These are phyloP conservation scores for Carapus acus DNA, from an alignment of 2,797 vertebrate species.

Conservation along the genomic window DNA sequence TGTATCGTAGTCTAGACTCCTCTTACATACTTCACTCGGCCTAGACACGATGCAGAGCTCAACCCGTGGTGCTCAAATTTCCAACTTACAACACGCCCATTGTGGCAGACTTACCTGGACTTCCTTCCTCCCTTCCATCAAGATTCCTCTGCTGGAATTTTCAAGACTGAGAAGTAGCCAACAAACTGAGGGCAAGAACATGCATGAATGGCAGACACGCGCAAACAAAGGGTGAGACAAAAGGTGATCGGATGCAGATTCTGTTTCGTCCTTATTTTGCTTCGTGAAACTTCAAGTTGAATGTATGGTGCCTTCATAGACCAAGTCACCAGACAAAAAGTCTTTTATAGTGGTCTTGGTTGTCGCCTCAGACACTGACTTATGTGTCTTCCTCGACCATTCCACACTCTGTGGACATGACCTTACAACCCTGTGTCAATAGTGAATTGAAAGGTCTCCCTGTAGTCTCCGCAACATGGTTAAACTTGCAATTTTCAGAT, in stretches of 20 bases:
- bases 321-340: slow-evolving; percentile 58
- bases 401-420: slow-evolving; percentile 67
- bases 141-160: slow-evolving; percentile 20
- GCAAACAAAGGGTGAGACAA: slow-evolving; percentile 23
- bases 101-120: slow-evolving; percentile 14
- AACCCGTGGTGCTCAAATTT: slow-evolving; percentile 24
- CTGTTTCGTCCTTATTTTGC: slow-evolving; percentile 5
- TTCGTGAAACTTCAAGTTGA: slow-evolving; percentile 26
- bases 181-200: slow-evolving; percentile 11
- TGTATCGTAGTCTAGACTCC: slow-evolving; percentile 33
- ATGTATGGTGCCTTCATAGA: slow-evolving; percentile 30
- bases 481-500: too few relatives aligned
- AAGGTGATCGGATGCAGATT: slow-evolving; percentile 25
- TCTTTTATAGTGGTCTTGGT: slow-evolving; percentile 60
- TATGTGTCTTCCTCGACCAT: slow-evolving; percentile 65
- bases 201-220: slow-evolving; percentile 13
- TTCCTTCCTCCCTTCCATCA: not conserved
- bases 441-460: slow-evolving; percentile 50
- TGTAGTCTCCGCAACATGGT: slow-evolving; percentile 28
- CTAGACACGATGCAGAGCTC: slow-evolving; percentile 29
- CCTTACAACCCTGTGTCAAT: slow-evolving; percentile 63
- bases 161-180: slow-evolving; percentile 32
- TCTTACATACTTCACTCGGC: slow-evolving; percentile 30
- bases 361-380: slow-evolving; percentile 59
- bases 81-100: slow-evolving; percentile 16